phyloP scores from a whole-genome alignment of 2,113 vertebrate genomes.

The Rafetus swinhoei region DNA sequence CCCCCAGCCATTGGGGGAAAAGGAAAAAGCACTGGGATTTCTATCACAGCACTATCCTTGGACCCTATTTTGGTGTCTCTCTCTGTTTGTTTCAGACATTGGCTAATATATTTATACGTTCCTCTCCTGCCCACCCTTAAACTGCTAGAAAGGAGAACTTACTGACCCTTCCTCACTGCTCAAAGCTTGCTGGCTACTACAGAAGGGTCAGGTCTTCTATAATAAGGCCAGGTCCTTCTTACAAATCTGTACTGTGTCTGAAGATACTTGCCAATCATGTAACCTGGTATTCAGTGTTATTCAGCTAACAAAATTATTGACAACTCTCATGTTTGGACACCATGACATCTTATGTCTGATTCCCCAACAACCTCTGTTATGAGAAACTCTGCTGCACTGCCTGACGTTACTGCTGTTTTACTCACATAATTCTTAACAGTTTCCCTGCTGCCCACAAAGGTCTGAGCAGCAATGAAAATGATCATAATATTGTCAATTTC shows the following conservation, averaged over 20 bases:
- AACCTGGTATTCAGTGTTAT: fast-evolving
- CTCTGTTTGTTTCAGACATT: too few species aligned
- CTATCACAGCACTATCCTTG: too few species aligned
- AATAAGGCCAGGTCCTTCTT: not conserved
- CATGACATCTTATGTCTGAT: not conserved
- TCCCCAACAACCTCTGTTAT: not conserved
- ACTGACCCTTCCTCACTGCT: not conserved
- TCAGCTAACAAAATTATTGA: not conserved
- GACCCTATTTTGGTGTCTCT: too few species aligned
- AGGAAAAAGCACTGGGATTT: too few species aligned
- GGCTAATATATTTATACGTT: too few species aligned
- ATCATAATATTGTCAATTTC: not conserved
- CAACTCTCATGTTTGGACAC: not conserved
- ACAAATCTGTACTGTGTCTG: not conserved
- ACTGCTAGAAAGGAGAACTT: not conserved
- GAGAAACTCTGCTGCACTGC: not conserved
- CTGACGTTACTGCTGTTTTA: not conserved
- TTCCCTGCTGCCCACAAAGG: not conserved
- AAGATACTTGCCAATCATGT: not conserved
- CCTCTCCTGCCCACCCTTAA: not conserved
- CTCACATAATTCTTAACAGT: not conserved
- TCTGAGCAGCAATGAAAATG: not conserved
- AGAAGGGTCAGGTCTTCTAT: not conserved
- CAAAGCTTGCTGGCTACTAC: not conserved
- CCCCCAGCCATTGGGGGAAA: too few species aligned